A percentile compares a stretch with the other conserved stretches of the same genome.
These are phyloP conservation scores for Scaeva pyrastri DNA, from an alignment of 2,888 invertebrate species.

Conservation along the genomic window DNA sequence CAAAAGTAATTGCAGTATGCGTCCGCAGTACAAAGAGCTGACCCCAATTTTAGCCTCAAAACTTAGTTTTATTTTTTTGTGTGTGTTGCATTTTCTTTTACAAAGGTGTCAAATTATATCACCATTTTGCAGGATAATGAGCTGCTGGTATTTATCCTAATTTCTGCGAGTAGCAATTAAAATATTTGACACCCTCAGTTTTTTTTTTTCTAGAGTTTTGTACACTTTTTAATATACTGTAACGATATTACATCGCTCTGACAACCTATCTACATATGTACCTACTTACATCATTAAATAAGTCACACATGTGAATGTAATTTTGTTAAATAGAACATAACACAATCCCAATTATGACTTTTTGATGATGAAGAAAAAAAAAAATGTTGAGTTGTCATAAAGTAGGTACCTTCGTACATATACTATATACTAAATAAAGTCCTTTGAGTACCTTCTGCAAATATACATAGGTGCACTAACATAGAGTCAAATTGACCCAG, in stretches of 20 bases:
- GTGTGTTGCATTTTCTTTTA: not conserved
- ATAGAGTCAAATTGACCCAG: not conserved
- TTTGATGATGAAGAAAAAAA: not conserved
- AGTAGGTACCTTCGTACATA: not conserved
- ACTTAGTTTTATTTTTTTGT: not conserved
- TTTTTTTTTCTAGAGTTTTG: not conserved
- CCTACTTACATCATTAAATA: slow-evolving; percentile 1
- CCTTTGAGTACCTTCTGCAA: slow-evolving; percentile 12
- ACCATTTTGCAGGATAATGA: not conserved
- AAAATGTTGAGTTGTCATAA: not conserved
- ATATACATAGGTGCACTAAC: not conserved
- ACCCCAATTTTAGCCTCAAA: not conserved
- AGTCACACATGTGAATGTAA: not conserved
- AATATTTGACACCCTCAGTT: not conserved
- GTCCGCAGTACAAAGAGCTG: not conserved
- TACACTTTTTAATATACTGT: not conserved
- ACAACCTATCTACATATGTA: not conserved
- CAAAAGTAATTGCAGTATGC: not conserved
- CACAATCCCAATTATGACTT: slow-evolving; percentile 18
- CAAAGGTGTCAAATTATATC: not conserved
- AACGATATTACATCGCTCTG: not conserved
- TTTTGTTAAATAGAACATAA: slow-evolving; percentile 14
- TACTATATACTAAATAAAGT: not conserved
- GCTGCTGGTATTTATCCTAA: not conserved
- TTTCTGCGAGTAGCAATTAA: not conserved